Evolutionary conservation across 2,113 vertebrate genomes (phyloP).

Genomic region (Danionella cerebrum): DNA sequence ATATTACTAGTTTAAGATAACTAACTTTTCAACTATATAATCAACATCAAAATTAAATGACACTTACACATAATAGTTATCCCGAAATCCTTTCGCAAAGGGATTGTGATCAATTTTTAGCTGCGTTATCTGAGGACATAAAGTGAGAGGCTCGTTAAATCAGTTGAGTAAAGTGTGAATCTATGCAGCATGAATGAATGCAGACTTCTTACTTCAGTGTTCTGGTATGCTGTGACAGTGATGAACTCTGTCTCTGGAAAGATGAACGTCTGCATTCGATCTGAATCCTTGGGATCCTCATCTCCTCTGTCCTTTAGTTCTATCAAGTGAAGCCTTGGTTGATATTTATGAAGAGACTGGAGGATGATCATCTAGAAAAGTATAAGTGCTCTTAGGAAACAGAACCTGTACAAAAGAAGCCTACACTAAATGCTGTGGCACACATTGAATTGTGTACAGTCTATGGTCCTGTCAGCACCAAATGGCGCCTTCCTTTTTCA

Average conservation of each 20-base stretch:
- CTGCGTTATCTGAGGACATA: conserved; percentile 70
- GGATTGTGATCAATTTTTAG: conserved; percentile 85
- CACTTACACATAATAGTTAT: conserved; percentile 84
- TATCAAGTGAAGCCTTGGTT: conserved; percentile 78
- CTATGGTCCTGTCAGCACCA: no score
- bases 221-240: conserved; percentile 81
- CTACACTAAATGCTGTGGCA: no score
- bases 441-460: no score
- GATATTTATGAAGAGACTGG: conserved; percentile 82
- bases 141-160: not conserved
- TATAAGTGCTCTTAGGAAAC: no score
- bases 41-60: no score
- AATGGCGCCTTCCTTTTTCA: no score
- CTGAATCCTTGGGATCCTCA: conserved; percentile 74
- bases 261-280: conserved; percentile 79
- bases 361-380: conserved; percentile 76
- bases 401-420: no score
- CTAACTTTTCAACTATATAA: no score
- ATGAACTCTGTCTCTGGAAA: conserved; percentile 85
- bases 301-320: conserved; percentile 81
- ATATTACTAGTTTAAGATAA: no score
- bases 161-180: not conserved
- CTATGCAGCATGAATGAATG: not conserved
- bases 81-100: conserved; percentile 84
- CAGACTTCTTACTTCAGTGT: conserved; percentile 72